Conservation (phyloP, 2,113 vertebrate species). For the Mellivora capensis region DNA sequence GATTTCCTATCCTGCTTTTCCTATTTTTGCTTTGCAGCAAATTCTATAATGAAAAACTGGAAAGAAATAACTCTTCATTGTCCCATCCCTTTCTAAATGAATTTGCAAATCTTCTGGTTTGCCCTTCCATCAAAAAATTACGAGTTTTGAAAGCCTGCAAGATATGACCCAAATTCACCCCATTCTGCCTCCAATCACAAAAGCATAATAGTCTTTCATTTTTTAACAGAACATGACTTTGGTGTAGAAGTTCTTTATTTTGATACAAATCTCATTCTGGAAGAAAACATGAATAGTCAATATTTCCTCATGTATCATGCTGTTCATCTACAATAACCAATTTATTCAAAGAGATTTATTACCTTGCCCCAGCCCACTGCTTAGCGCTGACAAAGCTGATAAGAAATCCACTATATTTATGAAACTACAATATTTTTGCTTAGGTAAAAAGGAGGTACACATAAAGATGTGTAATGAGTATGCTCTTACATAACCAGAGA, state of each 20-base stretch:
- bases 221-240: slow-evolving; percentile 57
- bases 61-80: slow-evolving; percentile 49
- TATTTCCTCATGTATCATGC: slow-evolving; percentile 64
- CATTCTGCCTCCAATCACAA: slow-evolving; percentile 40
- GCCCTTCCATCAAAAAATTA: slow-evolving; percentile 26
- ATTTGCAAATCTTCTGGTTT: slow-evolving; percentile 31
- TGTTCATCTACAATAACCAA: slow-evolving; percentile 59
- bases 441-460: slow-evolving; percentile 14
- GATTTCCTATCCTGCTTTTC: slow-evolving; percentile 9
- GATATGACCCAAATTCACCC: slow-evolving; percentile 35
- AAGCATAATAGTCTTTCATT: slow-evolving; percentile 19
- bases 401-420: slow-evolving; percentile 56
- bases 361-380: slow-evolving; percentile 39
- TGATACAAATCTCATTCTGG: slow-evolving; percentile 68
- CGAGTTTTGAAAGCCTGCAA: slow-evolving; percentile 36
- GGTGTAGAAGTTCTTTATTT: slow-evolving; percentile 50
- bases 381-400: slow-evolving; percentile 56
- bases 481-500: neutral
- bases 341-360: slow-evolving; percentile 68
- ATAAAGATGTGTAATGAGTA: neutral
- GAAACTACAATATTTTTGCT: slow-evolving; percentile 22
- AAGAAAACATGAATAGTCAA: slow-evolving; percentile 68
- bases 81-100: slow-evolving; percentile 23
- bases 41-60: slow-evolving; percentile 45
- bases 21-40: slow-evolving; percentile 46